Base-by-base conservation (phyloP, 2,797 vertebrate species). In the Gouania willdenowi region DNA sequence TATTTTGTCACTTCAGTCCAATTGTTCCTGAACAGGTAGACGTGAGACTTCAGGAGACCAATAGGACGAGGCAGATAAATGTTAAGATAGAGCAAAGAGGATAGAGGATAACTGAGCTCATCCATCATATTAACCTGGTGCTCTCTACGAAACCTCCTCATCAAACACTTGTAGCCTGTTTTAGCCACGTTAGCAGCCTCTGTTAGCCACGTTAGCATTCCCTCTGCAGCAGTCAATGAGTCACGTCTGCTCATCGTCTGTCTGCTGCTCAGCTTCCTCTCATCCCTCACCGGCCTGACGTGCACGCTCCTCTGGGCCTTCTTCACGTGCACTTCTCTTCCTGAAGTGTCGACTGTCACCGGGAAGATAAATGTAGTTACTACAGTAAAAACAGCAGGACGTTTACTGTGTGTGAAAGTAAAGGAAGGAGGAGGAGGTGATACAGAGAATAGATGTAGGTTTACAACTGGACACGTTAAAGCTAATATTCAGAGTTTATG, bases 211-310 rank as follows among this genome's bases (percentile, higher is more conserved):
- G n/a, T n/a, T n/a, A n/a, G n/a, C n/a, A 65, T 75, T 75, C 56
- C 34, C 49, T 61, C 60, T 2, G 68, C 70, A n/a, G 46, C 41
- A 31, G 41, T 33, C 60, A 58, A 42, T 46, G 13, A 80, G 79
- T 82, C 68, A 83, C 56, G 69, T 61, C 65, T 50, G 46, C 41
- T n/a, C n/a, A n/a, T n/a, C n/a, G n/a, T n/a, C n/a, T n/a, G 68
- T 65, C 79, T 67, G 72, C 77, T 82, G 81, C 66, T 79, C 39
- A 26, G 58, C 57, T 65, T 75, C 77, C 37, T 70, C 68, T 81
- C 71, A 84, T 87, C 68, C 66, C 70, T 83, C 77, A 85, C 67
- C 68, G 82, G 71, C 62, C 48, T 73, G 71, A 58, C 72, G 67
- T 44, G 41, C 17, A 26, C 17, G 18, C 60, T 72, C 75, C 68